Conservation (phyloP, 2,113 vertebrate genomes). For the Lucifuga dentata region DNA sequence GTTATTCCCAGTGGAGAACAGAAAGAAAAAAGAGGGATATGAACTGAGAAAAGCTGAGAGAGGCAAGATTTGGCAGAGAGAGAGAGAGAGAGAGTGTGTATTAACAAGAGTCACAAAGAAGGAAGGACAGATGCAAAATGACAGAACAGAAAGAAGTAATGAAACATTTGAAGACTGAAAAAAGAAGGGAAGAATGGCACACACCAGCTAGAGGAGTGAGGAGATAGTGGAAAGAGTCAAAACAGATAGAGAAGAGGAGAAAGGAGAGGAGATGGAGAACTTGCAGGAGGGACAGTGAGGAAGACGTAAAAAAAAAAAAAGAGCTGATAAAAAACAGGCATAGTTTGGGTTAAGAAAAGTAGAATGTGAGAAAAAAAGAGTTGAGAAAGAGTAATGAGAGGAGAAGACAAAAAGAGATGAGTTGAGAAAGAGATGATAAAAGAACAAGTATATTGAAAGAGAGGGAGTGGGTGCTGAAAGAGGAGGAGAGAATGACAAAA, state of each 20-base stretch:
- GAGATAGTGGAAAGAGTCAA: not conserved
- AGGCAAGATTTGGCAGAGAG: not conserved
- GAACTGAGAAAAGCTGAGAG: not conserved
- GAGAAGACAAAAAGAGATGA: not conserved
- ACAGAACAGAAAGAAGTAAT: conserved; percentile 7
- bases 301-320: not conserved
- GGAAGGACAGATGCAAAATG: not conserved
- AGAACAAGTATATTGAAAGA: too few relatives aligned
- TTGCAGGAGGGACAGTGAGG: not conserved
- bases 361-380: not conserved
- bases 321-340: too few relatives aligned
- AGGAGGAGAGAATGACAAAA: conserved; percentile 47
- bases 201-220: not conserved
- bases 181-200: not conserved
- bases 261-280: too few relatives aligned
- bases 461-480: conserved; percentile 20
- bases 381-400: not conserved
- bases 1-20: not conserved
- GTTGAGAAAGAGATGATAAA: not conserved
- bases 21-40: not conserved
- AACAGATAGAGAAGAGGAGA: not conserved
- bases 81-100: too few relatives aligned
- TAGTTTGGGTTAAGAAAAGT: not conserved
- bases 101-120: not conserved
- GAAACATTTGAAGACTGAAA: not conserved